Conservation (phyloP, 2,113 vertebrate species). For the Columba janthina region DNA sequence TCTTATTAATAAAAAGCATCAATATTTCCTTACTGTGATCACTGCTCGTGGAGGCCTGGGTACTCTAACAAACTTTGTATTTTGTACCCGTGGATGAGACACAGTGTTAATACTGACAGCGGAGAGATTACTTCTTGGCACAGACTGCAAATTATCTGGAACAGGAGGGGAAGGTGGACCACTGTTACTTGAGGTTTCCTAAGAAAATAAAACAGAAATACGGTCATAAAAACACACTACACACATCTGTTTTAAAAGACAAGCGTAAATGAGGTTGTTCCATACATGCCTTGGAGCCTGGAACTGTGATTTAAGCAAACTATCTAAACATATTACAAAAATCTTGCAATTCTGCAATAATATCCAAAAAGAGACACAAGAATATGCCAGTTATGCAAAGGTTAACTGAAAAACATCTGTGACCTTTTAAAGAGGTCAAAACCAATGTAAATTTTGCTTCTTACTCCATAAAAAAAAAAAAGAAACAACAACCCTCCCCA, state of each 20-base stretch:
- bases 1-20: neutral
- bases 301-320: neutral
- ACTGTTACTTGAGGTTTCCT: conserved; percentile 83
- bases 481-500: too few species aligned
- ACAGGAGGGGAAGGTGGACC: conserved; percentile 83
- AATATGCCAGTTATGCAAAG: neutral
- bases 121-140: conserved; percentile 81
- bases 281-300: neutral
- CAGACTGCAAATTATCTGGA: conserved; percentile 68
- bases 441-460: neutral
- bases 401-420: neutral
- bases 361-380: neutral
- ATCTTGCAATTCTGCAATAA: neutral
- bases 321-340: neutral
- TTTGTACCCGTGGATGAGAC: conserved; percentile 76
- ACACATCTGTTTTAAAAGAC: neutral
- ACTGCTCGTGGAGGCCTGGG: conserved; percentile 80
- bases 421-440: neutral
- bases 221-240: neutral
- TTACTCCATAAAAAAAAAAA: neutral
- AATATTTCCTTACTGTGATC: conserved; percentile 76
- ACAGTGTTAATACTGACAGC: conserved; percentile 87
- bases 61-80: conserved; percentile 82
- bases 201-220: neutral
- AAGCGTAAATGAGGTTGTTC: neutral